Conservation (phyloP, 2,113 vertebrate genomes). For the Pituophis catenifer region DNA sequence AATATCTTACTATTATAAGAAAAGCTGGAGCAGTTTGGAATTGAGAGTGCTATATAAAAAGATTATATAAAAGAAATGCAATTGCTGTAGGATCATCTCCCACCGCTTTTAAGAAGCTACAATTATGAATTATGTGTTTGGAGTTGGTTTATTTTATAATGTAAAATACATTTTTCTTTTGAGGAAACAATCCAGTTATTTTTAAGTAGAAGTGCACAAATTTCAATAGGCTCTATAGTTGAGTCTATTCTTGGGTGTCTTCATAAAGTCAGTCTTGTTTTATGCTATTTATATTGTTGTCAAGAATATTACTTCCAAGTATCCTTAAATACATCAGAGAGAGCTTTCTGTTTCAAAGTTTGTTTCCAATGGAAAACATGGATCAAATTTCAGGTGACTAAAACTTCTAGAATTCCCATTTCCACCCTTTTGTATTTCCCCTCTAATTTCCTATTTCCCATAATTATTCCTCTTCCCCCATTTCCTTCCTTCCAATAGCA, state of each 20-base stretch:
- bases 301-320: neutral
- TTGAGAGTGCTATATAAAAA: neutral
- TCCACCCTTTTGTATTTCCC: neutral
- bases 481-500: neutral
- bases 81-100: neutral
- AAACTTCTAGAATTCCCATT: neutral
- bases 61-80: neutral
- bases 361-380: neutral
- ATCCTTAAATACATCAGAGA: neutral
- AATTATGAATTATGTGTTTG: neutral
- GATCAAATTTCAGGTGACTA: neutral
- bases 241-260: neutral
- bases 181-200: neutral
- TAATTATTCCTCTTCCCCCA: neutral
- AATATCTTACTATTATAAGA: conserved; percentile 19
- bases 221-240: neutral
- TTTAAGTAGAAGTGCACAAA: neutral
- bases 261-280: neutral
- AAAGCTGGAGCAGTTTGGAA: neutral
- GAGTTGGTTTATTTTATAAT: neutral
- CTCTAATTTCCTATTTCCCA: neutral
- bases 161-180: neutral
- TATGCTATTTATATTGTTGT: neutral
- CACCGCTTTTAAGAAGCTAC: neutral
- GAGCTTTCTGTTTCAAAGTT: neutral